Evolutionary conservation across 2,113 vertebrate species (phyloP).

Genomic region (Rhadina sibilatrix): DNA sequence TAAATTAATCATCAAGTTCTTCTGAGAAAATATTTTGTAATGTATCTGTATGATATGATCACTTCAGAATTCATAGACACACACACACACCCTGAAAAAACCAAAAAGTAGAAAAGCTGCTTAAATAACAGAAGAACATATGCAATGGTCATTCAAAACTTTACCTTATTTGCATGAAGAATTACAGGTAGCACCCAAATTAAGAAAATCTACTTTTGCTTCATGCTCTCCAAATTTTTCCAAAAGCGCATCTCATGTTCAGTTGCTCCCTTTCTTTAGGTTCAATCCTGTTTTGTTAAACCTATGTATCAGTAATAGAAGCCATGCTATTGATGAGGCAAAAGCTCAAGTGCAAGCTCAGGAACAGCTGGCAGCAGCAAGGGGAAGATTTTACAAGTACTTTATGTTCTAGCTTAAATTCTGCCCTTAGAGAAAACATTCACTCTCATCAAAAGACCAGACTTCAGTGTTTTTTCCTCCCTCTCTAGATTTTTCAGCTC

Average conservation of each 20-base stretch:
- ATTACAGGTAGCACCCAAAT: neutral
- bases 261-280: neutral
- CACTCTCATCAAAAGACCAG: neutral
- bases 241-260: neutral
- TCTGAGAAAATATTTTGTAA: neutral
- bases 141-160: neutral
- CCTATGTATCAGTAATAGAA: neutral
- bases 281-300: neutral
- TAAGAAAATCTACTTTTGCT: neutral
- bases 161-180: neutral
- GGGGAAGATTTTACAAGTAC: neutral
- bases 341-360: neutral
- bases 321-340: neutral
- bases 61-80: neutral
- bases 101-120: neutral
- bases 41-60: neutral
- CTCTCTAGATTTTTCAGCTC: neutral
- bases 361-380: neutral
- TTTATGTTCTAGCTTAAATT: neutral
- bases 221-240: neutral
- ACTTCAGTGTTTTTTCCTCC: neutral
- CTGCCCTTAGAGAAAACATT: neutral
- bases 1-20: neutral
- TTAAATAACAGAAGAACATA: neutral
- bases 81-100: rapidly evolving